A percentile compares a stretch with the other conserved stretches of the same genome.
Conservation (phyloP, 2,888 invertebrate species). For the Brenthis daphne region DNA sequence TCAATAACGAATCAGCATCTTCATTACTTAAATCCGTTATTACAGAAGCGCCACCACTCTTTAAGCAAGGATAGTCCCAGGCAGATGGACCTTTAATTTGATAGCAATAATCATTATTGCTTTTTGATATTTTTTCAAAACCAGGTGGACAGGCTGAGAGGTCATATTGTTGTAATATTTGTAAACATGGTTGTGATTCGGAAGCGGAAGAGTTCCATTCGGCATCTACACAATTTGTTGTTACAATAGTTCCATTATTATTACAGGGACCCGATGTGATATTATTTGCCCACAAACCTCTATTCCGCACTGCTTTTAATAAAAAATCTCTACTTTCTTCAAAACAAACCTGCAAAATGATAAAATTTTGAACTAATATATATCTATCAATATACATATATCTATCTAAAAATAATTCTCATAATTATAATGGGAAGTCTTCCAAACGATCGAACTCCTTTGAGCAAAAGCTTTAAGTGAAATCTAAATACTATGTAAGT, state of each 20-base stretch:
- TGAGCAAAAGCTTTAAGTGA: no score
- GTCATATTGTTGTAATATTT: conserved; percentile 54
- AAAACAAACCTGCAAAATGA: conserved; percentile 58
- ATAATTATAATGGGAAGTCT: no score
- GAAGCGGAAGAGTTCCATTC: conserved; percentile 57
- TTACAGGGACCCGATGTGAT: conserved; percentile 64
- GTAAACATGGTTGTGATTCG: conserved; percentile 55
- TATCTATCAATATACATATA: background rate
- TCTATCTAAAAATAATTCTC: background rate
- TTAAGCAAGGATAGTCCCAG: conserved; percentile 69
- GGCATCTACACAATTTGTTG: conserved; percentile 59
- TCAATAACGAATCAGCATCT: conserved; percentile 56
- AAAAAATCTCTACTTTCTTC: conserved; percentile 58
- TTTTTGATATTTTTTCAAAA: conserved; percentile 57
- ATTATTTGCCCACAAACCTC: conserved; percentile 51
- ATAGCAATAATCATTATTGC: conserved; percentile 62
- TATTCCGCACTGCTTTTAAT: conserved; percentile 61
- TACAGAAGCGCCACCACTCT: conserved; percentile 65
- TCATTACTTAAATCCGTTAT: conserved; percentile 60
- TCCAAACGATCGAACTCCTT: no score
- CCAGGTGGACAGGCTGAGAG: conserved; percentile 62
- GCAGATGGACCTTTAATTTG: conserved; percentile 51
- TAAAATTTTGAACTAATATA: background rate
- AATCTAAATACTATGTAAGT: no score
- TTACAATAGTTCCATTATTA: conserved; percentile 52